These are phyloP conservation scores for Thymelicus acteon DNA, from an alignment of 2,888 invertebrate species.

Conservation along the genomic window DNA sequence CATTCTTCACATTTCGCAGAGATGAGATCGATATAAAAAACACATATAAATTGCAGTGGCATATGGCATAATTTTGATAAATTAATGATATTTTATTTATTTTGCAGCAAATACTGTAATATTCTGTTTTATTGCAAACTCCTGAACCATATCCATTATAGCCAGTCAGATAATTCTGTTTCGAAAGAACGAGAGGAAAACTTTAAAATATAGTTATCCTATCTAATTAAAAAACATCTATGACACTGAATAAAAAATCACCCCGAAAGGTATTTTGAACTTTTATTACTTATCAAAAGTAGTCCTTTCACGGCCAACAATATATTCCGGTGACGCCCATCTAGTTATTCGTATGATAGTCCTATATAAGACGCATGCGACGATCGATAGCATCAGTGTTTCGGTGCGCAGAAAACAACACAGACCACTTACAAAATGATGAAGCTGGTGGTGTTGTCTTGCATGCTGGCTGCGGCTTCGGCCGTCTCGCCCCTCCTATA, in stretches of 20 bases:
- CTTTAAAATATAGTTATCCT: no score
- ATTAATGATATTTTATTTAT: no score
- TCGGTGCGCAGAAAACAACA: conserved; percentile 62
- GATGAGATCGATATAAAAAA: no score
- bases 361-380: conserved; percentile 66
- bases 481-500: conserved; percentile 53
- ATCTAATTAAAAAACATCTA: conserved; percentile 21
- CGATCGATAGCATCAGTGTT: conserved; percentile 65
- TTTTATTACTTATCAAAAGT: conserved; percentile 61
- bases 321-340: conserved; percentile 64
- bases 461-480: conserved; percentile 84
- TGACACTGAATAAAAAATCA: conserved; percentile 28
- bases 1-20: no score
- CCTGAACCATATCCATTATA: no score
- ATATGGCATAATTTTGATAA: no score
- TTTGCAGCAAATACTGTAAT: no score
- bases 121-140: no score
- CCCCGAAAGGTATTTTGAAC: conserved; percentile 40
- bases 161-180: no score
- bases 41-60: no score
- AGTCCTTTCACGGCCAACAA: conserved; percentile 64
- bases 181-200: no score
- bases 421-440: conserved; percentile 79
- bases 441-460: conserved; percentile 86
- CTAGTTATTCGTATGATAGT: conserved; percentile 47